These are phyloP conservation scores for Actinemys pallida DNA, from an alignment of 2,113 vertebrate species.

Conservation along the genomic window DNA sequence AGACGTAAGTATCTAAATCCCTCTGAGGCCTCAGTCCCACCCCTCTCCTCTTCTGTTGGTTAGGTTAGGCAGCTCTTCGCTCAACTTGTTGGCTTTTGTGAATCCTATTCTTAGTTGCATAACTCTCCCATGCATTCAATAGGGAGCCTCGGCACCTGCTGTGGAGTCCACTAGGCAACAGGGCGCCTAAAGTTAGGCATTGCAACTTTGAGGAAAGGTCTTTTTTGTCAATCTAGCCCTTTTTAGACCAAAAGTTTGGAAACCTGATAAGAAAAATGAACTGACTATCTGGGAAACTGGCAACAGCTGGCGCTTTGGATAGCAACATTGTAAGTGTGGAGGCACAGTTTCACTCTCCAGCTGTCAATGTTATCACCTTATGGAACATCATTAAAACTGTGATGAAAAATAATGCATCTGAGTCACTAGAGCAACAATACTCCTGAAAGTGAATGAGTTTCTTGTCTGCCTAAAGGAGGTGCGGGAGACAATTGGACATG, in stretches of 20 bases:
- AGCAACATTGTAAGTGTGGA: background rate
- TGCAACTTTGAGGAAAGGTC: background rate
- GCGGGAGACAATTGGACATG: background rate
- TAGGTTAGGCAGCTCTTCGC: background rate
- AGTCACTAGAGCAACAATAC: background rate
- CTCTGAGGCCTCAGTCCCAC: no score
- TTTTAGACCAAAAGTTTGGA: slow-evolving; percentile 5
- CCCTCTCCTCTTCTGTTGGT: background rate
- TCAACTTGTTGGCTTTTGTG: background rate
- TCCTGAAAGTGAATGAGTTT: background rate
- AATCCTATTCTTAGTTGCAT: background rate
- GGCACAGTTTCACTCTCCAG: slow-evolving; percentile 20
- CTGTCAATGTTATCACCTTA: slow-evolving; percentile 43
- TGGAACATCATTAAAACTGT: slow-evolving; percentile 46
- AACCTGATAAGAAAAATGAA: slow-evolving; percentile 25
- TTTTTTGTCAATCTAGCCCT: background rate
- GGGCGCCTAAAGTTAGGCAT: background rate
- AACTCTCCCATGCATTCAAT: background rate
- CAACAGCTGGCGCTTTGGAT: slow-evolving; percentile 7
- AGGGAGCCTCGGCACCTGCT: background rate
- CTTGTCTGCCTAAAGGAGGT: background rate
- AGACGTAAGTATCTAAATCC: background rate
- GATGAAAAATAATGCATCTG: slow-evolving; percentile 30
- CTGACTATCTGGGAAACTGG: slow-evolving; percentile 14
- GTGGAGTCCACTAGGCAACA: background rate